Percentiles rank a stretch among this genome's conserved stretches.
Evolutionary conservation across 2,113 vertebrate genomes (phyloP).

Genomic region (Pseudorectes ferrugineus): DNA sequence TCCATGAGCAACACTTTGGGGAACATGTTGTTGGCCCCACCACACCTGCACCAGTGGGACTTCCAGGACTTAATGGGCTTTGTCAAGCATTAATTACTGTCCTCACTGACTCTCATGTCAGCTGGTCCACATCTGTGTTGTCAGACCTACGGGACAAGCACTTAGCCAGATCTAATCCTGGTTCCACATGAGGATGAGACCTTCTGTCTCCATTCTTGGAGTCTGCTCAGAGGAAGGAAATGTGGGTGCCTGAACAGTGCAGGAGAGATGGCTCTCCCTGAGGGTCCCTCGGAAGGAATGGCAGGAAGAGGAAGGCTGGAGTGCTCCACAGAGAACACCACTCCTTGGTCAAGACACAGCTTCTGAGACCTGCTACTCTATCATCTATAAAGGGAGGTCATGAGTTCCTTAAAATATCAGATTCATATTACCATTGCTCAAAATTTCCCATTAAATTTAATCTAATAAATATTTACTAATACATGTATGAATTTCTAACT

Average conservation of each 20-base stretch:
- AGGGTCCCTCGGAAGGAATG: background rate
- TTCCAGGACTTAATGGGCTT: background rate
- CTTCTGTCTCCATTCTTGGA: background rate
- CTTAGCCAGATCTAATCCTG: background rate
- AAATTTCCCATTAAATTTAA: background rate
- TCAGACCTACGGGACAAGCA: background rate
- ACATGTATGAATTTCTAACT: background rate
- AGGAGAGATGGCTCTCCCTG: background rate
- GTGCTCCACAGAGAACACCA: background rate
- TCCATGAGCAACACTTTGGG: background rate
- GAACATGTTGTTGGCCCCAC: background rate
- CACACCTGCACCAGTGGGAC: accelerated
- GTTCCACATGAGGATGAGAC: background rate
- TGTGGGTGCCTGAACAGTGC: background rate
- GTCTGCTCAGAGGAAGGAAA: background rate
- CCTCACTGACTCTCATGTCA: background rate
- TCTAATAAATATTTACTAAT: background rate
- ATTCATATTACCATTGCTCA: background rate
- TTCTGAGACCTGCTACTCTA: background rate
- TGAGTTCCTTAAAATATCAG: background rate
- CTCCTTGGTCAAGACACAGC: background rate
- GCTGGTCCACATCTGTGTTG: background rate
- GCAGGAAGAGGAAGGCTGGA: background rate
- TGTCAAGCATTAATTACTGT: background rate
- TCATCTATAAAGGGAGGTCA: background rate